These are phyloP conservation scores for Conger conger DNA, from an alignment of 2,113 vertebrate genomes.

Conservation along the genomic window DNA sequence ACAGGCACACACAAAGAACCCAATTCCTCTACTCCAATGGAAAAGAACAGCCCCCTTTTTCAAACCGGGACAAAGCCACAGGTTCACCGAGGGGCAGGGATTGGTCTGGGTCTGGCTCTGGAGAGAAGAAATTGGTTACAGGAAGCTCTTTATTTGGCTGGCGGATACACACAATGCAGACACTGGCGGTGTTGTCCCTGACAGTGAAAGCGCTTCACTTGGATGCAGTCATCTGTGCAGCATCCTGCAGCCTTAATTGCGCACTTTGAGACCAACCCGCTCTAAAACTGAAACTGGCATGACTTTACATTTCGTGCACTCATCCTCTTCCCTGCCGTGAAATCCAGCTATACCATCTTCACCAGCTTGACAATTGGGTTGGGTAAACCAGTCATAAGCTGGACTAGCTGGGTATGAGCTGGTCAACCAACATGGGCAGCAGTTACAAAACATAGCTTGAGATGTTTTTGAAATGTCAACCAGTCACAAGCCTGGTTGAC, in stretches of 20 bases:
- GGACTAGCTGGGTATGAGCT: too few relatives aligned
- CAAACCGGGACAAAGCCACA: not conserved
- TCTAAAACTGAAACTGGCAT: not conserved
- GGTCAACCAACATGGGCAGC: too few relatives aligned
- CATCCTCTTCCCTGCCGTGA: not conserved
- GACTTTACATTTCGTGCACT: not conserved
- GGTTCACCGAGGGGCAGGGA: constrained; percentile 1
- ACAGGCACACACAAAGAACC: not conserved
- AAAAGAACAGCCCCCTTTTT: not conserved
- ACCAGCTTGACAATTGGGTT: too few relatives aligned
- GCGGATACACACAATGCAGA: not conserved
- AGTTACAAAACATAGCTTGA: too few relatives aligned
- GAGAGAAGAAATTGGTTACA: not conserved
- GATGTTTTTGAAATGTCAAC: too few relatives aligned
- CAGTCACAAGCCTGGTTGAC: too few relatives aligned
- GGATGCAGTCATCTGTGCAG: not conserved
- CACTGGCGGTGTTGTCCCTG: not conserved
- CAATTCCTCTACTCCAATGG: not conserved
- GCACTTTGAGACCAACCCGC: not conserved
- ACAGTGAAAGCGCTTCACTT: not conserved
- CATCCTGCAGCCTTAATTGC: not conserved
- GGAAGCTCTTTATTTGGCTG: not conserved
- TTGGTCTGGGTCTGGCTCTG: not conserved
- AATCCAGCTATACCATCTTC: too few relatives aligned
- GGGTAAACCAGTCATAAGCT: too few relatives aligned